Base-by-base conservation (phyloP, 2,888 invertebrate species). In the Drosophila neotestacea region DNA sequence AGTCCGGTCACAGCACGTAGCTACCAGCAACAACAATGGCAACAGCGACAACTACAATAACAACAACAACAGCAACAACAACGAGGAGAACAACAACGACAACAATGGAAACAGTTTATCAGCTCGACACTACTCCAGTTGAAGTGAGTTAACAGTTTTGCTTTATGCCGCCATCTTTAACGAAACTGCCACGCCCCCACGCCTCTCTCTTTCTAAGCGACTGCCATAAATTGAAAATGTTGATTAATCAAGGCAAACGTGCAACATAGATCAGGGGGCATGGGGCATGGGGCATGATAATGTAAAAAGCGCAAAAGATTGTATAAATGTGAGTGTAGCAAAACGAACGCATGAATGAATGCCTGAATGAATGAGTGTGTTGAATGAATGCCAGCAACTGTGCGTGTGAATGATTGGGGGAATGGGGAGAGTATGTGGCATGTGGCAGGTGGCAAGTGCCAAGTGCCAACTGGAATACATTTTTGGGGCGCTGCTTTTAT, bases 71-170 rank as follows among this genome's bases (percentile, higher is more conserved):
- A 50, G 9, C 54, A 64, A 46, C 16, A 30, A 39, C 47, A 59
- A 48, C 36, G 36, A 34, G 63, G 59, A 41, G 42, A 58, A 13
- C 13, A 63, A 46, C 46, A 50, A 46, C 36, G 52, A 30, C 60
- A 65, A 62, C 73, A 66, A 62, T 69, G 64, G 70, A 46, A 69
- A 47, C 75, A 70, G 77, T 79, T 83, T 78, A 83, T 85, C 83
- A 85, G 84, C 68, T 64, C 70, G 67, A 79, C 86, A 85, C 85
- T 85, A 85, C 81, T 86, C 72, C 72, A 74, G 28, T 63, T 85
- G 71, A 86, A 84, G 84, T 88, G 84, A 86, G 83, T 81, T 85
- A 88, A 84, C 83, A 88, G 86, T 88, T 83, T 83, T 80, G 85
- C 83, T 73, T 85, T 82, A 77, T 70, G 79, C 41, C 70, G 42